Evolutionary conservation across 2,797 vertebrate genomes (phyloP).

Genomic region (Acomys russatus): DNA sequence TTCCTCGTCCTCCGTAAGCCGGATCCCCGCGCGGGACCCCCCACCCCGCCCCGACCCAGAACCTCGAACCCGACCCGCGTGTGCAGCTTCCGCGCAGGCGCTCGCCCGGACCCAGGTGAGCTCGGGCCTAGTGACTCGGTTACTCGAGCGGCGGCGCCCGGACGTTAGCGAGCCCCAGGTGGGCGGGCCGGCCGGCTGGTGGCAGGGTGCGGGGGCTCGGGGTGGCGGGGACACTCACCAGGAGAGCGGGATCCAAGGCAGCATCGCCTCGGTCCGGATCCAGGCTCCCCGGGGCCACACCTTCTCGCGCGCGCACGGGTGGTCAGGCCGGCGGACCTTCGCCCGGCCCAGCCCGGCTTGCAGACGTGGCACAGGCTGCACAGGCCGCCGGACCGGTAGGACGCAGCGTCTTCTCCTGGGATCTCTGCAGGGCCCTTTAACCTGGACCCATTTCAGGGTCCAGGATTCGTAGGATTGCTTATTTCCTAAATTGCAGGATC

Average conservation of each 20-base stretch:
- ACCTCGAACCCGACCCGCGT: not conserved
- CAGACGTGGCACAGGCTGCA: constrained; percentile 80
- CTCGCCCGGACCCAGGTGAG: constrained; percentile 69
- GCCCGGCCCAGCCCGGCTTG: constrained; percentile 6
- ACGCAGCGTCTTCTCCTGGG: not conserved
- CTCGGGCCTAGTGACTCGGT: not conserved
- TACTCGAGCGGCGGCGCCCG: not conserved
- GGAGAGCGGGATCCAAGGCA: not conserved
- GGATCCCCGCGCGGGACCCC: not conserved
- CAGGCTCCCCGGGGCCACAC: not conserved
- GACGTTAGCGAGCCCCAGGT: not conserved
- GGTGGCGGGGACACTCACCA: not conserved
- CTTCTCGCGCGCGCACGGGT: not conserved
- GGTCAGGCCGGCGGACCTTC: not conserved
- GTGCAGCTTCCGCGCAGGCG: not conserved
- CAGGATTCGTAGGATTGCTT: not conserved
- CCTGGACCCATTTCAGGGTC: not conserved
- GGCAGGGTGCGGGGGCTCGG: not conserved
- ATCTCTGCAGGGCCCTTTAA: not conserved
- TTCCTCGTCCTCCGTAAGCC: fast-evolving
- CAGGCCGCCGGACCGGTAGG: not conserved
- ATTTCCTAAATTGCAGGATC: not conserved
- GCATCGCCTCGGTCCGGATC: fast-evolving
- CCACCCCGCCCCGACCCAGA: too few relatives aligned
- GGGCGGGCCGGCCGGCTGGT: not conserved